Evolutionary conservation across 1,140 invertebrate genomes (phyloP), one percentile per base, ranked within the genome.

Genomic region (Oreohelix idahoensis): DNA sequence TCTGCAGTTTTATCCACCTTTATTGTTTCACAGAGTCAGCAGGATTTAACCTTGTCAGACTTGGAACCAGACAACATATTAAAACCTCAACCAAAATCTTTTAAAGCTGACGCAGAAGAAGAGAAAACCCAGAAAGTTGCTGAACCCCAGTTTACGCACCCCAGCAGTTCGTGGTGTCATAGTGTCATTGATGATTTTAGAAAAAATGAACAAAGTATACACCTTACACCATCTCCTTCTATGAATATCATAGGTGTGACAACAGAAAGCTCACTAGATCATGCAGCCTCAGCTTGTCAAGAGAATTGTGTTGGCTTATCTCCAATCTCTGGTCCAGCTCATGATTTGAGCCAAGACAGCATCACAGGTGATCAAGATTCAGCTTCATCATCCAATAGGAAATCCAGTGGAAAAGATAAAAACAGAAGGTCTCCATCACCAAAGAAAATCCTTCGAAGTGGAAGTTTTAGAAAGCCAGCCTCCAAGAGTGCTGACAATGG

Each of bases 1-100:
- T n/a, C n/a, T n/a, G n/a, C n/a, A n/a, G n/a, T n/a, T n/a, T n/a
- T n/a, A n/a, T n/a, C n/a, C n/a, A 58, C 5, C 53, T 58, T 29
- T 51, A 4, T 66, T 66, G 8, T 0, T 1, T 79, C 39, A 38
- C 80, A 82, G 80, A 82, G 80, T 63, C 80, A 82, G 32, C 80
- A 82, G 51, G 80, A 82, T 49, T 63, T 82, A 23, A 82, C 80
- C 15, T 63, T 82, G 29, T 49, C 36, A 32, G 71, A 75, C 71
- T 29, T 82, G 8, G 80, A 82, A 11, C 17, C 45, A 38, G 80
- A 82, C 11, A 82, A 73, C 35, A 58, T 82, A n/a, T 53, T 26
- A 0, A 82, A 82, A 75, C 80, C 80, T 39, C 80, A 82, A 35
- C 80, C 80, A 39, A 74, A 75, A n/a, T 32, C 32, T 32, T 15